Percentiles rank a stretch among this genome's conserved stretches.
Conservation (phyloP, 2,888 invertebrate species). For the Chironomus riparius region DNA sequence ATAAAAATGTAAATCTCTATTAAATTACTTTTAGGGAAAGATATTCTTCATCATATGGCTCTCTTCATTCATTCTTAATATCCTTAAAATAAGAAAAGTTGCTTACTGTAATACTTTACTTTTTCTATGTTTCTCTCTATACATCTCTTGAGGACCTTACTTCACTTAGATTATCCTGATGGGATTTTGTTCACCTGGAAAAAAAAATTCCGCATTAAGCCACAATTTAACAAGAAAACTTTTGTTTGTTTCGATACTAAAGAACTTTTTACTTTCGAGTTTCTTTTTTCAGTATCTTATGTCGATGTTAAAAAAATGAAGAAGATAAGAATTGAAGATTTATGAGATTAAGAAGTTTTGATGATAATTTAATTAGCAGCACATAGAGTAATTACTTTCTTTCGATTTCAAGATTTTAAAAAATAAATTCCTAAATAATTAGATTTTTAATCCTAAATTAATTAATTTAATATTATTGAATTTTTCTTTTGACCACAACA, state of each 20-base stretch:
- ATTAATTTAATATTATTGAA: not conserved
- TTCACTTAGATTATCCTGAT: not conserved
- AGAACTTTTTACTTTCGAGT: not conserved
- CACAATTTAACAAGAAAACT: not conserved
- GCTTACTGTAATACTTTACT: not conserved
- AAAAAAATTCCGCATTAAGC: not conserved
- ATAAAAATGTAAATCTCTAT: constrained; percentile 14
- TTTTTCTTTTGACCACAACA: not conserved
- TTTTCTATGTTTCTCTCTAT: not conserved
- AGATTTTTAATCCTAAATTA: not conserved
- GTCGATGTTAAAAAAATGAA: not conserved
- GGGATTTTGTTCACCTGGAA: not conserved
- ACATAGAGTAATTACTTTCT: not conserved
- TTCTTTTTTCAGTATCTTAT: too few species aligned
- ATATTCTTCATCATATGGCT: too few species aligned
- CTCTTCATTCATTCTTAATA: too few species aligned
- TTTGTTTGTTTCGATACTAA: not conserved
- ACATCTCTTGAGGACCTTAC: too few species aligned
- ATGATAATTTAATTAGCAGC: constrained; percentile 5
- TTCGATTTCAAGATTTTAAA: not conserved
- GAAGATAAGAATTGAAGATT: not conserved
- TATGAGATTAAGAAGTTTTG: not conserved
- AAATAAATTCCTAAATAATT: not conserved
- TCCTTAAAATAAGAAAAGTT: too few species aligned
- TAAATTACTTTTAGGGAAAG: constrained; percentile 4